phyloP scores from a whole-genome alignment of 1,140 invertebrate species.

The Phymorhynchus buccinoides region DNA sequence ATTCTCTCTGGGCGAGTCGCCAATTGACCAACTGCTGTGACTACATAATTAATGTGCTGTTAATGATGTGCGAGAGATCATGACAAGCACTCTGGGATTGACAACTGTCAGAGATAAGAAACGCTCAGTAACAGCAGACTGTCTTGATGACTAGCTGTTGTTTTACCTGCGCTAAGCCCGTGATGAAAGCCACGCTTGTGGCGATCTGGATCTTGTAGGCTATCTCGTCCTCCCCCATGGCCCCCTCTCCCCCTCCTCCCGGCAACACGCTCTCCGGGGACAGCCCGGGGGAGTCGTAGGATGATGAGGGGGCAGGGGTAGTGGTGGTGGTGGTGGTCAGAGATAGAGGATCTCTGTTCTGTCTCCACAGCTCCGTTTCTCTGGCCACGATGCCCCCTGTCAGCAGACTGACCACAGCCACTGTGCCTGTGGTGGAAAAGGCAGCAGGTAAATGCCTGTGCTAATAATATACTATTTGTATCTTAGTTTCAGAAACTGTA shows the following conservation, averaged over 20 bases:
- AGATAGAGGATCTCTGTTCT: not conserved
- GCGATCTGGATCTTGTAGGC: constrained; percentile 59
- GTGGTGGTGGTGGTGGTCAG: constrained; percentile 13
- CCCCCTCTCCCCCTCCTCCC: constrained; percentile 6
- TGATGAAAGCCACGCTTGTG: constrained; percentile 58
- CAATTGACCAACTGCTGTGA: too few species aligned
- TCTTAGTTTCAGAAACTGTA: too few species aligned
- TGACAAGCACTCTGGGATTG: too few species aligned
- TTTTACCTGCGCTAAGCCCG: constrained; percentile 64
- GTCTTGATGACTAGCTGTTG: too few species aligned
- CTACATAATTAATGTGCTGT: too few species aligned
- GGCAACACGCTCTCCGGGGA: not conserved
- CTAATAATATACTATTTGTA: too few species aligned
- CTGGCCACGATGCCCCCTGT: constrained; percentile 60
- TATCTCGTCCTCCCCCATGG: constrained; percentile 35
- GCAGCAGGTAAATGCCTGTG: not conserved
- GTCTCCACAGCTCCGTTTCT: constrained; percentile 42
- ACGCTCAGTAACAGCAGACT: too few species aligned
- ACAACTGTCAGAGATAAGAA: too few species aligned
- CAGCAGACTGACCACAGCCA: constrained; percentile 67
- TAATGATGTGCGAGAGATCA: too few species aligned
- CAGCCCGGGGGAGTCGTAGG: not conserved
- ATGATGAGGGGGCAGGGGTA: not conserved
- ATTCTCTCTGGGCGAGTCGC: too few species aligned
- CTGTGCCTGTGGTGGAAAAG: constrained; percentile 57